Conservation (phyloP, 2,888 invertebrate species). For the Melanargia galathea region DNA sequence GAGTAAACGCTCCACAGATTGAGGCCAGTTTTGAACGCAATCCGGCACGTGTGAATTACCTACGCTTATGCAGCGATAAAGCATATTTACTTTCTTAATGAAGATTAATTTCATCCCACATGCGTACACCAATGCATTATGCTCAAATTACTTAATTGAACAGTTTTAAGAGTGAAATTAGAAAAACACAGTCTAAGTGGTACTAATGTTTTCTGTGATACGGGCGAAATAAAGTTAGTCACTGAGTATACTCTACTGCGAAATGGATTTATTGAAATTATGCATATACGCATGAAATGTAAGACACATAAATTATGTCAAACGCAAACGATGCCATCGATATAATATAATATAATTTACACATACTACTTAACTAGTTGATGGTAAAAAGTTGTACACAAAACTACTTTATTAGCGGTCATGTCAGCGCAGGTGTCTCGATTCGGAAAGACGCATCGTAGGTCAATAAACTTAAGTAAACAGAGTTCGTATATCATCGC, state of each 20-base stretch:
- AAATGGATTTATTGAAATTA: too few species aligned
- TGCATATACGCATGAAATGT: too few species aligned
- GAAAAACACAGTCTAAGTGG: too few species aligned
- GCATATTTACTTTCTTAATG: not conserved
- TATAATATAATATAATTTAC: not conserved
- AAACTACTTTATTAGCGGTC: conserved; percentile 9
- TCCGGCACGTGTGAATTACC: conserved; percentile 5
- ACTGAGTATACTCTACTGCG: too few species aligned
- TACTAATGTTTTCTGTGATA: too few species aligned
- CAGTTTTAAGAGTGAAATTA: not conserved
- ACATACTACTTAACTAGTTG: not conserved
- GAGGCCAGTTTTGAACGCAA: not conserved
- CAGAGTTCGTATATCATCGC: conserved; percentile 45
- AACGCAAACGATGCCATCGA: not conserved
- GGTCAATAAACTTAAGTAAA: conserved; percentile 40
- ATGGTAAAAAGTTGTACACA: conserved; percentile 5
- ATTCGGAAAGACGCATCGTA: conserved; percentile 26
- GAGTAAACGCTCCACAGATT: not conserved
- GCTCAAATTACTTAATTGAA: not conserved
- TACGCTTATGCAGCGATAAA: not conserved
- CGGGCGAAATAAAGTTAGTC: too few species aligned
- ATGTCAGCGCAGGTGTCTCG: conserved; percentile 19
- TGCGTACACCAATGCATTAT: not conserved
- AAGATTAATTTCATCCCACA: not conserved
- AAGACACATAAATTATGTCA: not conserved